Conservation (phyloP, 2,888 invertebrate species). For the Spilarctia lutea region DNA sequence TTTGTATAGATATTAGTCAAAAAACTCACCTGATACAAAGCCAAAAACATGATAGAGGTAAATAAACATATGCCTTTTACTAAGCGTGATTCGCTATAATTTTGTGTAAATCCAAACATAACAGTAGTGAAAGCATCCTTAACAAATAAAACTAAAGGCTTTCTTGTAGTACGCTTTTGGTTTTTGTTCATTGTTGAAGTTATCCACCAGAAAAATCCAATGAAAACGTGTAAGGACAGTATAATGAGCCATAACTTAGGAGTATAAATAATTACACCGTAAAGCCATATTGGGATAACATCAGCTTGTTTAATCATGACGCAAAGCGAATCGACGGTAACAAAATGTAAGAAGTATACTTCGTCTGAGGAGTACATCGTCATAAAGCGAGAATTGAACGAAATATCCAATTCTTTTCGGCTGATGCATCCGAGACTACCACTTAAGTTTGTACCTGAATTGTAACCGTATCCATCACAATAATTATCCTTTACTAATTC, state of each 20-base stretch:
- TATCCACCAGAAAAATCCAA: constrained; percentile 57
- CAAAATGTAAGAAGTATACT: constrained; percentile 55
- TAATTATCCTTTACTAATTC: constrained; percentile 35
- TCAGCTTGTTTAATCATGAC: constrained; percentile 53
- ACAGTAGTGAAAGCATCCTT: constrained; percentile 46
- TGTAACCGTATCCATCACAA: constrained; percentile 56
- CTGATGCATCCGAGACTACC: constrained; percentile 62
- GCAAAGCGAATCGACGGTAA: constrained; percentile 60
- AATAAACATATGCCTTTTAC: constrained; percentile 57
- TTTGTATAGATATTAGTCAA: too few relatives aligned
- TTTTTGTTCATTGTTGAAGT: constrained; percentile 34
- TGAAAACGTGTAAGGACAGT: constrained; percentile 23
- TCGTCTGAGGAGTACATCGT: constrained; percentile 51
- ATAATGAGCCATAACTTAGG: constrained; percentile 38
- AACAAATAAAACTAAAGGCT: constrained; percentile 41
- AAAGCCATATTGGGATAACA: constrained; percentile 62
- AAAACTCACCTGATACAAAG: constrained; percentile 63
- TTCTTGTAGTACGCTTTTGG: constrained; percentile 22
- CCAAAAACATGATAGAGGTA: constrained; percentile 57
- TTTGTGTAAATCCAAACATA: constrained; percentile 56
- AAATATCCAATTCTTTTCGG: constrained; percentile 60
- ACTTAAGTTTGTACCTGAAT: constrained; percentile 33
- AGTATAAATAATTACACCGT: constrained; percentile 42
- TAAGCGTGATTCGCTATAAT: constrained; percentile 44
- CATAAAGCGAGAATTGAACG: constrained; percentile 71